Percentiles rank a stretch among this genome's conserved stretches.
Conservation (phyloP, 1,140 invertebrate species). For the Mylabris phalerata region DNA sequence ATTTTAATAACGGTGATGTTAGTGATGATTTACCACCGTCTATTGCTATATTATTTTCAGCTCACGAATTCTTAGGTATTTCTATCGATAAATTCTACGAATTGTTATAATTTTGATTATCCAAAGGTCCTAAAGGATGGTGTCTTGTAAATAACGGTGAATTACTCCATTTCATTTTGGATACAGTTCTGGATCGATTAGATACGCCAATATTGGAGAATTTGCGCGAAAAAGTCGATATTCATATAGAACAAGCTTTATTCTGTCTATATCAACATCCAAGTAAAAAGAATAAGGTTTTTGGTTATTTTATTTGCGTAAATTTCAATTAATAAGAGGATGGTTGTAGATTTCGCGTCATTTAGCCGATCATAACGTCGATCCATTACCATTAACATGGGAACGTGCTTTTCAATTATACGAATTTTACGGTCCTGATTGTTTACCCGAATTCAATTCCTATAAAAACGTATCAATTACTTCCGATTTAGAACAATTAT, state of each 20-base stretch:
- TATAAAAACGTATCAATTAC: slow-evolving; percentile 64
- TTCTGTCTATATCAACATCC: slow-evolving; percentile 86
- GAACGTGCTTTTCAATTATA: slow-evolving; percentile 69
- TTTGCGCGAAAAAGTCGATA: slow-evolving; percentile 52
- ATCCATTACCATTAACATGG: slow-evolving; percentile 69
- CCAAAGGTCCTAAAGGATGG: slow-evolving; percentile 48
- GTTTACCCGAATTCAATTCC: slow-evolving; percentile 78
- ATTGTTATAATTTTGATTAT: background rate
- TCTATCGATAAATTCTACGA: background rate
- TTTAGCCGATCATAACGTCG: slow-evolving; percentile 72
- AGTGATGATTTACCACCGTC: slow-evolving; percentile 61
- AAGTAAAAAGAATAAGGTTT: slow-evolving; percentile 58
- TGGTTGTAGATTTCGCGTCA: slow-evolving; percentile 47
- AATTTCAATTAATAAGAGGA: background rate
- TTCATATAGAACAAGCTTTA: slow-evolving; percentile 80
- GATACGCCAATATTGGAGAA: slow-evolving; percentile 50
- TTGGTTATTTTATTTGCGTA: slow-evolving; percentile 8
- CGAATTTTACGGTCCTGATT: slow-evolving; percentile 73
- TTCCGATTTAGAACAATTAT: slow-evolving; percentile 67
- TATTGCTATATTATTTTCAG: slow-evolving; percentile 70
- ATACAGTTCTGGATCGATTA: slow-evolving; percentile 61
- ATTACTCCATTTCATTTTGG: slow-evolving; percentile 69
- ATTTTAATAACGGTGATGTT: slow-evolving; percentile 15
- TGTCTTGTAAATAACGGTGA: slow-evolving; percentile 70
- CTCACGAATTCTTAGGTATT: slow-evolving; percentile 75